Percentiles rank a stretch among this genome's conserved stretches.
These are phyloP conservation scores for Spinus olivaceus DNA, from an alignment of 2,797 vertebrate species.

Conservation along the genomic window DNA sequence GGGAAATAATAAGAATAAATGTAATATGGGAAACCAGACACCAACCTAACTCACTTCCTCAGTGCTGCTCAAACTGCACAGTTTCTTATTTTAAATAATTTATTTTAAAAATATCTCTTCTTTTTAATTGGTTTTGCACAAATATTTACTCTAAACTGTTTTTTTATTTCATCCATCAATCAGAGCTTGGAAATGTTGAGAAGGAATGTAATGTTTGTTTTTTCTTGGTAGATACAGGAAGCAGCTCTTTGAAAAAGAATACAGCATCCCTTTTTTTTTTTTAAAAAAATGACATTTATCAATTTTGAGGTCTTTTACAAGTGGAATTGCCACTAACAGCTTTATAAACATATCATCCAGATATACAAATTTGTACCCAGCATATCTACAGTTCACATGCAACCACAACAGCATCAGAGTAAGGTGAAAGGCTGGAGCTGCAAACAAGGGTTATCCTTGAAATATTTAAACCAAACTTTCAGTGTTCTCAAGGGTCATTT, in stretches of 20 bases:
- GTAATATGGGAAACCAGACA: not conserved
- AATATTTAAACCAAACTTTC: not conserved
- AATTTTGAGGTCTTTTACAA: not conserved
- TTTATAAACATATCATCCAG: not conserved
- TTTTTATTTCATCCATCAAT: not conserved
- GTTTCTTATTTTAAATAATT: not conserved
- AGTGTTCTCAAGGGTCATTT: not conserved
- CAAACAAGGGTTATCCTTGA: not conserved
- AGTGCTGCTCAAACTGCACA: not conserved
- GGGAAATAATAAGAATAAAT: no score
- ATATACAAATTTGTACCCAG: not conserved
- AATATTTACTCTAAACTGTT: not conserved
- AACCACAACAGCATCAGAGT: not conserved
- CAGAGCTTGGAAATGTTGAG: not conserved
- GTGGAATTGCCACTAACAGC: not conserved
- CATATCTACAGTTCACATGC: not conserved
- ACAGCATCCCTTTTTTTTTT: not conserved
- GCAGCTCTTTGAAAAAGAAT: not conserved
- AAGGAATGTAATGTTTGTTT: not conserved
- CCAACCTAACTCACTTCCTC: not conserved
- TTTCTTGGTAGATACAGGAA: not conserved
- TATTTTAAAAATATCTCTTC: not conserved
- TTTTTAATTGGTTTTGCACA: not conserved
- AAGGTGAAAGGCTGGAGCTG: not conserved
- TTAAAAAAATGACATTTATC: not conserved